phyloP scores from a whole-genome alignment of 2,113 vertebrate genomes.

The Chauna torquata region DNA sequence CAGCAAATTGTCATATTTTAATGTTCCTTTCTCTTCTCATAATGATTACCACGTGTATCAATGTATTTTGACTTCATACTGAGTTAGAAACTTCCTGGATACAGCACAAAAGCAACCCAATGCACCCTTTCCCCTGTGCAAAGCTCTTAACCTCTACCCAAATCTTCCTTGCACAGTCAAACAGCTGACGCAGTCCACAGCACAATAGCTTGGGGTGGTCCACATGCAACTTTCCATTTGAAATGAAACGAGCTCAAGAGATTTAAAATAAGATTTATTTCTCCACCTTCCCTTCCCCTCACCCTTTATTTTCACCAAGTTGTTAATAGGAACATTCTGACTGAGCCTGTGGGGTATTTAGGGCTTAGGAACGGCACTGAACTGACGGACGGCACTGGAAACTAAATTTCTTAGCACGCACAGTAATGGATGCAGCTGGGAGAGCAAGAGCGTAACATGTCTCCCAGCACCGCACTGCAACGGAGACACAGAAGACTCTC shows the following conservation, averaged over 20 bases:
- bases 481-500: neutral
- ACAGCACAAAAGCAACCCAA: conserved; percentile 22
- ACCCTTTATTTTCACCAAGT: conserved; percentile 49
- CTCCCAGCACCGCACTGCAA: neutral
- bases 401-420: neutral
- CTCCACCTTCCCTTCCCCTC: conserved; percentile 61
- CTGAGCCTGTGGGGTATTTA: conserved; percentile 33
- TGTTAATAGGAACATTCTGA: conserved; percentile 67
- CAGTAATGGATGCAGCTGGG: neutral
- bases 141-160: conserved; percentile 40
- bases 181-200: conserved; percentile 20
- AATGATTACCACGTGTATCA: conserved; percentile 44
- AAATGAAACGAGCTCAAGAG: conserved; percentile 54
- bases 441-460: neutral
- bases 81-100: conserved; percentile 29
- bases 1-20: conserved; percentile 1
- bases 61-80: conserved; percentile 27
- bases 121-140: conserved; percentile 16
- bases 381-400: conserved; percentile 25
- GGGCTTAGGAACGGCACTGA: conserved; percentile 1
- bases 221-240: conserved; percentile 24
- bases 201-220: conserved; percentile 68
- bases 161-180: neutral
- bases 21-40: neutral
- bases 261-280: conserved; percentile 62